Evolutionary conservation across 2,888 invertebrate species (phyloP).

Genomic region (Apamea anceps): DNA sequence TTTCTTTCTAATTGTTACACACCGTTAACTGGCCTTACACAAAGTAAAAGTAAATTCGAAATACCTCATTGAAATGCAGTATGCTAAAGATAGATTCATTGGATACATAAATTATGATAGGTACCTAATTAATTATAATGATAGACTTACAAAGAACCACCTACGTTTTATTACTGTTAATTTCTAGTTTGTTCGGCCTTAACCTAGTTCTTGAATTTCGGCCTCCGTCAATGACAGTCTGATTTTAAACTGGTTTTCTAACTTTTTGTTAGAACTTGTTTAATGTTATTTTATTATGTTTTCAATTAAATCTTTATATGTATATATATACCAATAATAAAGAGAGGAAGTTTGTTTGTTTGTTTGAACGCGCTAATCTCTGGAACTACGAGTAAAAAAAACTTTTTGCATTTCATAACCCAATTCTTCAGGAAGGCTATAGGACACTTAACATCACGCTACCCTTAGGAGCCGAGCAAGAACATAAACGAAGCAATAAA

Average conservation of each 20-base stretch:
- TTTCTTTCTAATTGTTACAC: too few relatives aligned
- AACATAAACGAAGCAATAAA: neutral
- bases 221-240: constrained; percentile 62
- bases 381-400: neutral
- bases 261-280: constrained; percentile 12
- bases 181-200: constrained; percentile 66
- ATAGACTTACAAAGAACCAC: constrained; percentile 34
- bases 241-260: constrained; percentile 31
- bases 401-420: neutral
- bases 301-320: neutral
- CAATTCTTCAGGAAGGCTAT: neutral
- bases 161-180: constrained; percentile 53
- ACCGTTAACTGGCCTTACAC: neutral
- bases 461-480: neutral
- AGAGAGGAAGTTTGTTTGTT: neutral
- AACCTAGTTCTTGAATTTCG: constrained; percentile 75
- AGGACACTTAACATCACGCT: neutral
- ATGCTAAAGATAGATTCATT: constrained; percentile 39
- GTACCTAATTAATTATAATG: constrained; percentile 16
- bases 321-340: neutral
- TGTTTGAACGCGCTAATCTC: neutral
- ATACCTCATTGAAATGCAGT: neutral
- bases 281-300: neutral
- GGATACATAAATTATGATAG: constrained; percentile 42
- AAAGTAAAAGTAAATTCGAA: constrained; percentile 7